Base-by-base conservation (phyloP, 2,888 invertebrate genomes). In the Ichneumoninae sp. region DNA sequence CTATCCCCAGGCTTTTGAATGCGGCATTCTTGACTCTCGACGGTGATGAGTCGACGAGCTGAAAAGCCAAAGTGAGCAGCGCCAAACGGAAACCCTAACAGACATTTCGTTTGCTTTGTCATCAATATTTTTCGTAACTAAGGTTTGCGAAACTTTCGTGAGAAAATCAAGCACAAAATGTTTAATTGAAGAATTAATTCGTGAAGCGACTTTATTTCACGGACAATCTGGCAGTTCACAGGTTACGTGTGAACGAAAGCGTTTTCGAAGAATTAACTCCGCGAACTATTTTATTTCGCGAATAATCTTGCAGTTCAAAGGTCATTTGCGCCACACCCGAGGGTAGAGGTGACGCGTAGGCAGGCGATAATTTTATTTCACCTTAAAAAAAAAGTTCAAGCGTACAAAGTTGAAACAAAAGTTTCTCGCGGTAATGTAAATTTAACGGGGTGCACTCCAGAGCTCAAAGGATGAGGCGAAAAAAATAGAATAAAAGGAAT, bases 311-410 rank as follows among this genome's bases (percentile, higher is more conserved):
- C 16, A 5, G 13, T 60, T 60, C 26, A 26, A 60, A 60, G 30
- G 62, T 62, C 40, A 40, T 8, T 47, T 10, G 5, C 26, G 16
- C 10, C n/a, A 6, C 44, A n/a, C 5, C 10, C 19, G 44, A 44
- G 60, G 44, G 47, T 50, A 60, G 33, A 10, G 5, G 36, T 44
- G 70, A 36, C 40, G 57, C 69, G 74, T 19, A 26, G 62, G 52
- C 47, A 57, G 36, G 50, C 70, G 74, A 60, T 70, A 84, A 82
- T 84, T 82, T 75, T 82, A 82, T 82, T 84, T 75, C 66, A 75
- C 74, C 82, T 47, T 40, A 69, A 70, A 47, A 70, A 80, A 70
- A 50, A 70, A 40, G 16, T 62, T 62, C 5, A 60, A 60, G 44
- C 30, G 5, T 8, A 8, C 1, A 26, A 19, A 60, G 62, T 13